phyloP scores from a whole-genome alignment of 2,113 vertebrate species.

The Poeciliopsis prolifica region DNA sequence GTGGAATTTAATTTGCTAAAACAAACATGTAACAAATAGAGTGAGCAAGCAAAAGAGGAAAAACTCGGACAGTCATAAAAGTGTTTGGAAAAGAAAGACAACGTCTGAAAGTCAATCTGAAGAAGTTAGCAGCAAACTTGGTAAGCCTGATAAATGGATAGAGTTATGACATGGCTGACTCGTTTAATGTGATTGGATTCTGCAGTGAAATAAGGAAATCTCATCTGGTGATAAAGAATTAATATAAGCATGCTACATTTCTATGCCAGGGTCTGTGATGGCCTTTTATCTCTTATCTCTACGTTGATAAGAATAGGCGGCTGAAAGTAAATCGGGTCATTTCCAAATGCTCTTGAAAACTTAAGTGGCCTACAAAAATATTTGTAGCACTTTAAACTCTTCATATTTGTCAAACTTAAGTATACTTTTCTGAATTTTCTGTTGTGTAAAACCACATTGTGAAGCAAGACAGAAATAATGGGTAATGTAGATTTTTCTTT shows the following conservation, averaged over 20 bases:
- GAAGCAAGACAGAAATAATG: too few species aligned
- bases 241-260: neutral
- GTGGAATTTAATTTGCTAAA: conserved; percentile 40
- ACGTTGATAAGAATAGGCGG: neutral
- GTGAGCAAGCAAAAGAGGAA: conserved; percentile 31
- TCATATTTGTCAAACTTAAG: too few species aligned
- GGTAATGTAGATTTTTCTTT: too few species aligned
- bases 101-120: neutral
- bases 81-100: neutral
- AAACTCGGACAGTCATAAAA: neutral
- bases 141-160: neutral
- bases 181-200: neutral
- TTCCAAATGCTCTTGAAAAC: too few species aligned
- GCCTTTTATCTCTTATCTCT: neutral
- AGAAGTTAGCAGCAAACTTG: neutral
- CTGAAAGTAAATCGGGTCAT: too few species aligned
- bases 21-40: conserved; percentile 46
- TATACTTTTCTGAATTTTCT: too few species aligned
- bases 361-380: too few species aligned
- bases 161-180: neutral
- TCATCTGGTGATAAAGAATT: neutral
- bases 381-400: too few species aligned
- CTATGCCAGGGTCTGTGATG: neutral
- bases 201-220: neutral
- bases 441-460: too few species aligned